Conservation (phyloP, 2,888 invertebrate species). For the Hyalella azteca region DNA sequence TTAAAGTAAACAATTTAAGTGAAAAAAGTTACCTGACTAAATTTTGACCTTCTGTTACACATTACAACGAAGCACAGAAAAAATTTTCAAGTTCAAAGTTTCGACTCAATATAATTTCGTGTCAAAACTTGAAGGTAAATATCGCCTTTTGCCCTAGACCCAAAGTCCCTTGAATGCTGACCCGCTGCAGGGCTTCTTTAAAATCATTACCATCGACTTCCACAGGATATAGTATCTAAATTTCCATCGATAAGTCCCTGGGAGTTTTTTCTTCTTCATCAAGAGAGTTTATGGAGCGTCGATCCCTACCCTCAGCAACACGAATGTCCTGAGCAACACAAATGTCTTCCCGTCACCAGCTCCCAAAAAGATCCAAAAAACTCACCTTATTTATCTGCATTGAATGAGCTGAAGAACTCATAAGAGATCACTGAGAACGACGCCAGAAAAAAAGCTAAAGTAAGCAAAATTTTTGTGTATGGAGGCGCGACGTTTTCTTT, state of each 20-base stretch:
- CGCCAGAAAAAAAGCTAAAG: background rate
- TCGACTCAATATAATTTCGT: too few species aligned
- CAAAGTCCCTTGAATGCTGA: too few species aligned
- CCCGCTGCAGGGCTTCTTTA: slow-evolving; percentile 8
- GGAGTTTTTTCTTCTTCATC: slow-evolving; percentile 7
- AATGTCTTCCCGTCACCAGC: background rate
- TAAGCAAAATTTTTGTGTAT: too few species aligned
- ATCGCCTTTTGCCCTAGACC: too few species aligned
- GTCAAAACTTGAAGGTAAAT: too few species aligned
- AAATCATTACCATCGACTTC: slow-evolving; percentile 33
- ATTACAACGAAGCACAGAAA: too few species aligned
- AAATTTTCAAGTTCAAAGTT: too few species aligned
- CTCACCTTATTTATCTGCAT: background rate
- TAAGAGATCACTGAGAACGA: background rate
- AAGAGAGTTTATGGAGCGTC: background rate
- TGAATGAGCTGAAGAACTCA: background rate
- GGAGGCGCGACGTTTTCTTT: too few species aligned
- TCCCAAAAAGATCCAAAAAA: background rate
- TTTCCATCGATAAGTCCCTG: background rate
- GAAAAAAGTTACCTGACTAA: too few species aligned
- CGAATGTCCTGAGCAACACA: background rate
- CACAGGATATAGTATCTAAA: slow-evolving; percentile 30
- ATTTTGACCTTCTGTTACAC: too few species aligned
- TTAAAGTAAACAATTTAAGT: too few species aligned
- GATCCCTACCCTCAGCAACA: background rate